phyloP scores from a whole-genome alignment of 2,113 vertebrate genomes.

The Ornithorhynchus anatinus region DNA sequence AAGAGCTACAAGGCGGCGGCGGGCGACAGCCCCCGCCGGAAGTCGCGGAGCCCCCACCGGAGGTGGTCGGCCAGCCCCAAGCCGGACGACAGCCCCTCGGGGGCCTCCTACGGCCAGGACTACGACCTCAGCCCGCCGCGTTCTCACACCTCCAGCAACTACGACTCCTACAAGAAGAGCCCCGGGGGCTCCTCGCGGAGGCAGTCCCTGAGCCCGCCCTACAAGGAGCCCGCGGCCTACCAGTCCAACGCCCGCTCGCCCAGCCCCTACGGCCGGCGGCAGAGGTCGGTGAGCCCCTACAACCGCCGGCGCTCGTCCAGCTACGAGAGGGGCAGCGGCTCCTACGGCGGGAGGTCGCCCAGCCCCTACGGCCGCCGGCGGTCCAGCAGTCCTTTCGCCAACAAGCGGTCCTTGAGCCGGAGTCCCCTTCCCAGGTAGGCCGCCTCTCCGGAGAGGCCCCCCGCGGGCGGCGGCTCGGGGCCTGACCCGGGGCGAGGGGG shows the following conservation, averaged over 20 bases:
- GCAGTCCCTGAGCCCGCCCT: conserved; percentile 83
- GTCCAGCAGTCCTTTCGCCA: conserved; percentile 88
- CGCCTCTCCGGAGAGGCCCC: too few species aligned
- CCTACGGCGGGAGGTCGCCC: conserved; percentile 77
- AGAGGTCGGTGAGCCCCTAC: conserved; percentile 88
- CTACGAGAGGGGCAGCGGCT: conserved; percentile 90
- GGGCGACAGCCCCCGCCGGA: conserved; percentile 73
- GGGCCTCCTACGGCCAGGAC: conserved; percentile 80
- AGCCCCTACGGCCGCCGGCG: conserved; percentile 83
- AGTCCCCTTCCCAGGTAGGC: conserved; percentile 92
- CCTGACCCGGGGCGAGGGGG: too few species aligned
- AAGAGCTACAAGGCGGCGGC: conserved; percentile 92
- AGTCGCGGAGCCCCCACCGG: conserved; percentile 82
- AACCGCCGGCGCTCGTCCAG: conserved; percentile 88
- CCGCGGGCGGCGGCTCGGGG: too few species aligned
- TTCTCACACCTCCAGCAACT: conserved; percentile 77
- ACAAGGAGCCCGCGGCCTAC: conserved; percentile 83
- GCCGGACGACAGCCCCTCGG: conserved; percentile 84
- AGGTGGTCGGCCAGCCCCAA: conserved; percentile 82
- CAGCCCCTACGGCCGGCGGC: conserved; percentile 81
- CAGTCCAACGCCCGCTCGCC: conserved; percentile 74
- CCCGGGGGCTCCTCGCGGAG: conserved; percentile 70
- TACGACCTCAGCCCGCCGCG: conserved; percentile 82
- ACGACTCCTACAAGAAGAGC: conserved; percentile 76
- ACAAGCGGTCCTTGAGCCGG: conserved; percentile 89